Evolutionary conservation across 2,888 invertebrate genomes (phyloP).

Genomic region (Microchrysa polita): DNA sequence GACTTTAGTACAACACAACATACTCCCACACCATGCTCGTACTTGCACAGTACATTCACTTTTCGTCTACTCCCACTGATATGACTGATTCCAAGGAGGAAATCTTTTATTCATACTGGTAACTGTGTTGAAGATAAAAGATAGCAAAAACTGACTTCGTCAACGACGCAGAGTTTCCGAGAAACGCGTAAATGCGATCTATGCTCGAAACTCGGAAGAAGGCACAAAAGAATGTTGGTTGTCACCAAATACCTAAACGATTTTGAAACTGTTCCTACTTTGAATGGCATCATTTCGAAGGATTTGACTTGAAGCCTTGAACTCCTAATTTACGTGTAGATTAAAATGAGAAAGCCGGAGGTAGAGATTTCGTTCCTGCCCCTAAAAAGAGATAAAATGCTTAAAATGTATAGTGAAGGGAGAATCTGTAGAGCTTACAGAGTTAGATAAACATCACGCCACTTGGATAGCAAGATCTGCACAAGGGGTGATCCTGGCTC

Average conservation of each 20-base stretch:
- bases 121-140: neutral
- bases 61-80: neutral
- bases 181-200: constrained; percentile 11
- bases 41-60: neutral
- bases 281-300: neutral
- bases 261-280: neutral
- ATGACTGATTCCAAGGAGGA: neutral
- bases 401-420: too few species aligned
- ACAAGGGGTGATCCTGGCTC: too few species aligned
- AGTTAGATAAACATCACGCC: too few species aligned
- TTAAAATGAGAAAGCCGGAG: neutral
- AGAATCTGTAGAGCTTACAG: too few species aligned
- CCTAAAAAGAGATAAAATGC: too few species aligned
- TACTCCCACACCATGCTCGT: neutral
- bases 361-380: too few species aligned
- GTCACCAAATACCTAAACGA: neutral
- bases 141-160: too few species aligned
- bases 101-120: neutral
- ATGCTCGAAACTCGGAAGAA: too few species aligned
- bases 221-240: neutral
- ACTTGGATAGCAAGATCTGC: too few species aligned
- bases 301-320: neutral
- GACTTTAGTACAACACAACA: neutral
- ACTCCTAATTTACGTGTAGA: neutral
- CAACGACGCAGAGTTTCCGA: neutral